Conservation (phyloP, 2,888 invertebrate species). For the Chaitophorus viminalis region DNA sequence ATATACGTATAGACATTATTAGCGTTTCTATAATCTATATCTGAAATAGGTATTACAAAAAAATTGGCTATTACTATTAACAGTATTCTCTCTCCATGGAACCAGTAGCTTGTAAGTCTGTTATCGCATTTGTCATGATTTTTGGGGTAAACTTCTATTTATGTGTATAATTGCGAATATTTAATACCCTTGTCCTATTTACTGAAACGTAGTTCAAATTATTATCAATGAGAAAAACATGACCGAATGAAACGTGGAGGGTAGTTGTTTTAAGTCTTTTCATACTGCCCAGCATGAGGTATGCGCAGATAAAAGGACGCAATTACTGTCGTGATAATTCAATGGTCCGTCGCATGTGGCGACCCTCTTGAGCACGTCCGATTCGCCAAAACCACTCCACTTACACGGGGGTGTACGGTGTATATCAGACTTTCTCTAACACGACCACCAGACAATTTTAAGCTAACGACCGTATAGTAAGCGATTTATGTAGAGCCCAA, state of each 20-base stretch:
- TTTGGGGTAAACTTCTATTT: slow-evolving; percentile 49
- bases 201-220: slow-evolving; percentile 44
- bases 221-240: slow-evolving; percentile 48
- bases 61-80: background rate
- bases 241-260: slow-evolving; percentile 32
- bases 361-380: slow-evolving; percentile 62
- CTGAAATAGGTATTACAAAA: background rate
- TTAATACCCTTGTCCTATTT: slow-evolving; percentile 45
- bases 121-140: slow-evolving; percentile 37
- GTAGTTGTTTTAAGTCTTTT: slow-evolving; percentile 60
- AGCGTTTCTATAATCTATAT: background rate
- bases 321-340: slow-evolving; percentile 61
- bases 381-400: slow-evolving; percentile 56
- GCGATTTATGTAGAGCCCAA: slow-evolving; percentile 51
- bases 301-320: slow-evolving; percentile 57
- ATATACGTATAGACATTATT: no score
- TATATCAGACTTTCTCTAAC: slow-evolving; percentile 42
- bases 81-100: background rate
- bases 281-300: slow-evolving; percentile 57
- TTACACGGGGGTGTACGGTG: slow-evolving; percentile 31
- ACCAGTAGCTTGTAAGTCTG: slow-evolving; percentile 16
- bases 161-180: slow-evolving; percentile 48
- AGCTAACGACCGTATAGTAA: slow-evolving; percentile 32
- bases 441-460: slow-evolving; percentile 44
- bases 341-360: slow-evolving; percentile 59